Conservation (phyloP, 2,797 vertebrate species). For the Sitta carolinensis region DNA sequence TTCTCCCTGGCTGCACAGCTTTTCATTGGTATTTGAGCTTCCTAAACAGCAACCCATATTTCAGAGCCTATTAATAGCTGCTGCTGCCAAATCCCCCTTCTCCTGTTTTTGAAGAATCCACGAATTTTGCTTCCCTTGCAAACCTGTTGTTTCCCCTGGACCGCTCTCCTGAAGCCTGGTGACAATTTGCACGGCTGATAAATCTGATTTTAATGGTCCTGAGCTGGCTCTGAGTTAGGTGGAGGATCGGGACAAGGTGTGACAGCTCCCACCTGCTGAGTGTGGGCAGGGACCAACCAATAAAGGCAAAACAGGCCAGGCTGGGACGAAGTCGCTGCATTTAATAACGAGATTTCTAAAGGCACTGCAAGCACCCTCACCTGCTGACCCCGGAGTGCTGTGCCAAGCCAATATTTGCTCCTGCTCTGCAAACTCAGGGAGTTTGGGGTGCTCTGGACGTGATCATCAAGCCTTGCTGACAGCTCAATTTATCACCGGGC, state of each 20-base stretch:
- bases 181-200: not conserved
- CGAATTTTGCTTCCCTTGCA: not conserved
- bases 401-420: not conserved
- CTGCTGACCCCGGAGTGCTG: not conserved
- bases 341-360: not conserved
- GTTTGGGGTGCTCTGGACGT: not conserved
- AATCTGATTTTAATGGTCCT: not conserved
- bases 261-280: not conserved
- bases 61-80: not conserved
- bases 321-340: not conserved
- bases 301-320: not conserved
- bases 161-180: accelerated
- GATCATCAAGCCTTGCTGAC: not conserved
- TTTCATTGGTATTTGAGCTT: not conserved
- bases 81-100: not conserved
- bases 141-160: not conserved
- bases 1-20: not conserved
- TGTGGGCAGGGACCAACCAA: not conserved
- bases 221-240: not conserved
- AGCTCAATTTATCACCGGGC: slow-evolving; percentile 26
- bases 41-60: not conserved
- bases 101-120: not conserved
- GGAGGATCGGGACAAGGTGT: not conserved
- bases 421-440: not conserved
- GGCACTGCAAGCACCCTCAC: not conserved